Conservation (phyloP, 2,797 vertebrate species). For the Phyllotis vaccarum region DNA sequence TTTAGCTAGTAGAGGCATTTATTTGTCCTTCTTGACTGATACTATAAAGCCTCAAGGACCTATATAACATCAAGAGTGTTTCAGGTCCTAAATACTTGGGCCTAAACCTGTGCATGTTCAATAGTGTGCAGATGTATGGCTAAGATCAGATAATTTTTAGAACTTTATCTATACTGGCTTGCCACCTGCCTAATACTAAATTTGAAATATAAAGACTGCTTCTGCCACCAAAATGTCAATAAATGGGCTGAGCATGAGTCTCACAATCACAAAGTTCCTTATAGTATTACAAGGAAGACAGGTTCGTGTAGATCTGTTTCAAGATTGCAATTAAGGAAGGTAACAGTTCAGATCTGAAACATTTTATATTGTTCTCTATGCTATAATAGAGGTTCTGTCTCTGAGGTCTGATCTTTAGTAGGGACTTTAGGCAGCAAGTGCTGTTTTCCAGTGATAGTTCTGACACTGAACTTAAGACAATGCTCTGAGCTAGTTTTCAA, state of each 20-base stretch:
- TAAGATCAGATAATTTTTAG: not conserved
- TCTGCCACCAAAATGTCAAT: not conserved
- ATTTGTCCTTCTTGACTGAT: not conserved
- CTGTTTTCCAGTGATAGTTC: no score
- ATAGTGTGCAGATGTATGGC: not conserved
- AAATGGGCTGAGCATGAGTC: not conserved
- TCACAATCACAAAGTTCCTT: no score
- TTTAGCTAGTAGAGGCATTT: not conserved
- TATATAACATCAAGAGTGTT: not conserved
- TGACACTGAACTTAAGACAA: not conserved
- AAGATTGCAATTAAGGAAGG: not conserved
- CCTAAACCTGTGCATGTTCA: not conserved
- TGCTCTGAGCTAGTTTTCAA: no score
- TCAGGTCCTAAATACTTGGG: no score
- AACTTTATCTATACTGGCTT: not conserved
- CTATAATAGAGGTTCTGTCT: not conserved
- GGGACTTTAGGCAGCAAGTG: not conserved
- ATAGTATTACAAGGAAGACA: not conserved
- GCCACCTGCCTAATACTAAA: not conserved
- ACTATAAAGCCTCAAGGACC: not conserved
- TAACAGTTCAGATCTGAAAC: not conserved
- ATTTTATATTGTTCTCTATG: no score
- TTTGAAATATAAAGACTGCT: no score
- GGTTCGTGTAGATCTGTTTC: not conserved
- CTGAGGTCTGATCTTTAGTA: not conserved